These are phyloP conservation scores for Dicerorhinus sumatrensis DNA, from an alignment of 2,113 vertebrate species.

Conservation along the genomic window DNA sequence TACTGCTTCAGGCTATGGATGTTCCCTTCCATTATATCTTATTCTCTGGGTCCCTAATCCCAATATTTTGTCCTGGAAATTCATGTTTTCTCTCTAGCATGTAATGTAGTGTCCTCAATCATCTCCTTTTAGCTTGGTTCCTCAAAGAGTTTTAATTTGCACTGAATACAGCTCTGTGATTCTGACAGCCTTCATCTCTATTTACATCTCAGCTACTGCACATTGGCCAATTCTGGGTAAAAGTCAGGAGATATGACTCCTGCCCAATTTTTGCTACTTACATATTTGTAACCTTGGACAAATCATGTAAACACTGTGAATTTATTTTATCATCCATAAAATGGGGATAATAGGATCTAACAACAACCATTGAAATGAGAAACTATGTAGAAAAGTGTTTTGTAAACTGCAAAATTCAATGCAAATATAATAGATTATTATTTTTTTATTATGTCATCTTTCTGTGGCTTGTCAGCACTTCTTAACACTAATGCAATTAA, in stretches of 20 bases:
- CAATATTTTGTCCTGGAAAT: not conserved
- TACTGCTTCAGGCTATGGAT: not conserved
- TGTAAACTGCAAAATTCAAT: not conserved
- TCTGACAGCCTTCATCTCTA: not conserved
- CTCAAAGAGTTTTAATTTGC: not conserved
- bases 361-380: not conserved
- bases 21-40: not conserved
- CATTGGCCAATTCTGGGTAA: not conserved
- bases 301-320: not conserved
- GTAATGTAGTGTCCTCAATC: not conserved
- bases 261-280: not conserved
- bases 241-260: not conserved
- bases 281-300: not conserved
- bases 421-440: not conserved
- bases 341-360: not conserved
- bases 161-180: not conserved
- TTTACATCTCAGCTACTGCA: not conserved
- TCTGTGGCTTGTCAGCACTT: not conserved
- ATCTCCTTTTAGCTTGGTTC: not conserved
- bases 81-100: not conserved
- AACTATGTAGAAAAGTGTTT: not conserved
- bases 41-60: not conserved
- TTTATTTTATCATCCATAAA: conserved; percentile 26
- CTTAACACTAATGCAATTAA: not conserved
- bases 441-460: not conserved